phyloP scores from a whole-genome alignment of 2,888 invertebrate species.

The Zygothrica quintamaculata region DNA sequence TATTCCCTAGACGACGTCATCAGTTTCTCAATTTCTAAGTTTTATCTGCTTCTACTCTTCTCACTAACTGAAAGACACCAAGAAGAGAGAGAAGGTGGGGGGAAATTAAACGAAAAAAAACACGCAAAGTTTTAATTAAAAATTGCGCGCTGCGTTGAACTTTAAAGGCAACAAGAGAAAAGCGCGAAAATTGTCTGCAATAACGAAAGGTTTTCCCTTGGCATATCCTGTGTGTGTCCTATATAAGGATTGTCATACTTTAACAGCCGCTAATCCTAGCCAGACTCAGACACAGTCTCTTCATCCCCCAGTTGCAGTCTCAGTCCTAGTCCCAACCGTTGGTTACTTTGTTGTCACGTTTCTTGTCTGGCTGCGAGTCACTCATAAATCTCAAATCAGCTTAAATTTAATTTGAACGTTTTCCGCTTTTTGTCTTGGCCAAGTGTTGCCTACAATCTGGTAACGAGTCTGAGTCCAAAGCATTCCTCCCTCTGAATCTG shows the following conservation, averaged over 20 bases:
- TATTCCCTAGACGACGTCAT: constrained; percentile 33
- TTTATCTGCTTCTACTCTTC: constrained; percentile 9
- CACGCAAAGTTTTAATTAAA: constrained; percentile 71
- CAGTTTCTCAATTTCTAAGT: constrained; percentile 35
- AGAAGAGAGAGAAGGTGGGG: not conserved
- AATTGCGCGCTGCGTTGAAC: constrained; percentile 38
- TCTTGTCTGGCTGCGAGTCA: not conserved
- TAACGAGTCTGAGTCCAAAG: no score
- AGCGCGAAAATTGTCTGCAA: constrained; percentile 50
- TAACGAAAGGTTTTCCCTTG: constrained; percentile 15
- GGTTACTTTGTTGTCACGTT: not conserved
- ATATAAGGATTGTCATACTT: constrained; percentile 16
- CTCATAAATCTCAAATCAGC: constrained; percentile 69
- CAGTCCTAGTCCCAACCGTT: not conserved
- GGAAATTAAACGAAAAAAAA: not conserved
- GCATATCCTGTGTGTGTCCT: not conserved
- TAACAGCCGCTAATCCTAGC: constrained; percentile 55
- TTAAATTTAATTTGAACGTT: constrained; percentile 65
- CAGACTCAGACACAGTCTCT: constrained; percentile 8
- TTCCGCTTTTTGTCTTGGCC: constrained; percentile 37
- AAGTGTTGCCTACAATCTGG: constrained; percentile 8
- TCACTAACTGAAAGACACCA: not conserved
- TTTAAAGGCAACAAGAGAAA: constrained; percentile 26
- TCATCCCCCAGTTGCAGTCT: not conserved
- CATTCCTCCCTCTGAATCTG: not conserved